Evolutionary conservation across 1,140 invertebrate genomes (phyloP).

Genomic region (Hestina assimilis): DNA sequence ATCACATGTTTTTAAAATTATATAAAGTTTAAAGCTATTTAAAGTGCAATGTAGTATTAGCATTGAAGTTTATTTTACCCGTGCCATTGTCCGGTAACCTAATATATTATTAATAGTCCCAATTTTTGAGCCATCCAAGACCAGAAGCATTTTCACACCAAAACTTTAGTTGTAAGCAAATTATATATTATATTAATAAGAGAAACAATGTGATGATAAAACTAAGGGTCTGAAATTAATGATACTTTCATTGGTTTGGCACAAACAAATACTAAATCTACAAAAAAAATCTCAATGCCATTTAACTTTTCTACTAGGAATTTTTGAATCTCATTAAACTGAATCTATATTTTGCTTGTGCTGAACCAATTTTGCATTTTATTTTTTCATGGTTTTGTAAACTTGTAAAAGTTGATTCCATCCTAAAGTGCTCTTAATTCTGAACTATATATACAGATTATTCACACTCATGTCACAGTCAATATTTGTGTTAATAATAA

Average conservation of each 20-base stretch:
- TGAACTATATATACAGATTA: conserved; percentile 61
- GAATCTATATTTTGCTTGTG: conserved; percentile 35
- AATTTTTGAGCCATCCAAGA: conserved; percentile 21
- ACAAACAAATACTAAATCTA: conserved; percentile 39
- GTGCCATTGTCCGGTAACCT: conserved; percentile 56
- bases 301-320: conserved; percentile 3
- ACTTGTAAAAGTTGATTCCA: conserved; percentile 70
- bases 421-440: conserved; percentile 76
- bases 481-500: conserved; percentile 73
- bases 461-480: conserved; percentile 61
- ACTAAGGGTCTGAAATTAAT: conserved; percentile 62
- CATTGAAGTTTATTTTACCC: conserved; percentile 43
- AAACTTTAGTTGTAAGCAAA: conserved; percentile 31
- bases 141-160: conserved; percentile 19
- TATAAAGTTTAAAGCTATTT: conserved; percentile 30
- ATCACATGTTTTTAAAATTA: conserved; percentile 32
- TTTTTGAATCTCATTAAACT: conserved; percentile 25
- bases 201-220: conserved; percentile 69
- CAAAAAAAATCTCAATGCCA: not conserved
- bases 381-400: conserved; percentile 53
- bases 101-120: not conserved
- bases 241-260: conserved; percentile 56
- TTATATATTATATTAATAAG: conserved; percentile 25
- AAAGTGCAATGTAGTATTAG: conserved; percentile 55
- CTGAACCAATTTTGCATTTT: conserved; percentile 53